phyloP scores from a whole-genome alignment of 1,140 invertebrate species.

The Marisa cornuarietis region DNA sequence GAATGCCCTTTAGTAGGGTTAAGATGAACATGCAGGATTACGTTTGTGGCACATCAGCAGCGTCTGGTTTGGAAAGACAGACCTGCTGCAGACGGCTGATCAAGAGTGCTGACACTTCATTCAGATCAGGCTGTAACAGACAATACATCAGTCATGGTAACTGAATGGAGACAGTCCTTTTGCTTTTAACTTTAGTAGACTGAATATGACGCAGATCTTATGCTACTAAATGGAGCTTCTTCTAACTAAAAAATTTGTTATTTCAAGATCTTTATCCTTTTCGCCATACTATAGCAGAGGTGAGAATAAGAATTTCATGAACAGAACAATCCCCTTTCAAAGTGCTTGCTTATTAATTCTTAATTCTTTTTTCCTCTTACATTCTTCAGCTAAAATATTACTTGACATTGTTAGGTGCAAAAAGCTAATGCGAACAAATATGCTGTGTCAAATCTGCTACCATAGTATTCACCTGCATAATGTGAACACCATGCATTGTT shows the following conservation, averaged over 20 bases:
- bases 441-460: background rate
- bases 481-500: slow-evolving; percentile 75
- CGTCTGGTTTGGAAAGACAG: slow-evolving; percentile 16
- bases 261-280: too few relatives aligned
- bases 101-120: slow-evolving; percentile 51
- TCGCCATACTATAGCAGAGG: too few relatives aligned
- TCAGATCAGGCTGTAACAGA: slow-evolving; percentile 54
- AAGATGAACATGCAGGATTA: background rate
- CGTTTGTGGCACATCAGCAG: slow-evolving; percentile 24
- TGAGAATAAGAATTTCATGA: too few relatives aligned
- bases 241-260: too few relatives aligned
- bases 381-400: background rate
- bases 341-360: background rate
- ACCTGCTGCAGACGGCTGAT: slow-evolving; percentile 44
- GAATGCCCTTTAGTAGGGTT: too few relatives aligned
- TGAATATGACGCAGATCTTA: too few relatives aligned
- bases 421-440: background rate
- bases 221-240: too few relatives aligned
- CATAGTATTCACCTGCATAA: slow-evolving; percentile 72
- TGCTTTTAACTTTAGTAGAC: too few relatives aligned
- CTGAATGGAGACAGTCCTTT: too few relatives aligned
- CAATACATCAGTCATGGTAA: background rate
- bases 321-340: too few relatives aligned
- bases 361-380: background rate
- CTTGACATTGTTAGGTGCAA: background rate